Evolutionary conservation across 1,140 invertebrate species (phyloP), one percentile per base, ranked within the genome.

Genomic region (Megathymus violae): DNA sequence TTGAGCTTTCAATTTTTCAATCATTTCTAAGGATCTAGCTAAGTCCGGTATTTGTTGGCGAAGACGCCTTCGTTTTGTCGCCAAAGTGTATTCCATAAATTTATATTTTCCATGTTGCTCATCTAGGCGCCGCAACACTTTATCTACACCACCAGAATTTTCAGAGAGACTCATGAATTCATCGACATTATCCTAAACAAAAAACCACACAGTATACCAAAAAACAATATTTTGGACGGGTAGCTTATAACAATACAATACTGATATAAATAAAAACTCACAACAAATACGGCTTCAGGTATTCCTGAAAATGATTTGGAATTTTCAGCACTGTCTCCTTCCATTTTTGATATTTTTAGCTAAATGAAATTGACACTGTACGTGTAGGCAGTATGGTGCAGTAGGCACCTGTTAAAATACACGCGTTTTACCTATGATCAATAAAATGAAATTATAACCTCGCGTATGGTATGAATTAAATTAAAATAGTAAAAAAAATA

Each of bases 101-200:
- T 99, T 99, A 86, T 99, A 99, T 93, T 99, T 99, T 62, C 94
- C 95, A 91, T 98, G 97, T 85, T 96, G 95, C 78, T 99, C 98
- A 83, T 99, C 97, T 27, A 99, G 91, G 69, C 93, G 94, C 76
- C 95, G 95, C 36, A 99, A 90, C 9, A 98, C 97, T 85, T 94
- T 94, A 75, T 98, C 97, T 2, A 95, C 95, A 56, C 94, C 94
- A 31, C 94, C 94, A 74, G 94, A 93, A 78, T 97, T 97, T 82
- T 97, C 97, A 16, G 95, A 91, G 67, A 94, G 91, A 67, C 93
- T 94, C 96, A 99, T 98, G 84, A 96, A 99, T 44, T 95, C 93
- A 80, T 99, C 97, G 9, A 99, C 98, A 95, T 99, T 97, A 82
- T 99, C 97, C 98, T 99, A 80, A 63, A 75, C n/a, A n/a, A n/a